Percentiles rank a stretch among this genome's conserved stretches.
Evolutionary conservation across 2,797 vertebrate species (phyloP).

Genomic region (Sebastes aleutianus): DNA sequence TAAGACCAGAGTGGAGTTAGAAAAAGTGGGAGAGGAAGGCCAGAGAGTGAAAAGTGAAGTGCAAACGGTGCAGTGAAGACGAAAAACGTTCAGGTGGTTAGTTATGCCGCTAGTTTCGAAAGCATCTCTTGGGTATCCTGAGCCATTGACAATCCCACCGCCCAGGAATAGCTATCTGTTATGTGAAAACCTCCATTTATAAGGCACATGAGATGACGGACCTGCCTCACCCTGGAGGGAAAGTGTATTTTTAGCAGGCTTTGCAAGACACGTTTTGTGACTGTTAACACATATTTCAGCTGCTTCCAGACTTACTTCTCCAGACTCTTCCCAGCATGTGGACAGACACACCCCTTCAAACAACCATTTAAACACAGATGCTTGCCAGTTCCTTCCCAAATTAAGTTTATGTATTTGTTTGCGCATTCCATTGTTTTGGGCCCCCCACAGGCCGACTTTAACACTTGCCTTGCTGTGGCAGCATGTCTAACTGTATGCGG

Average conservation of each 20-base stretch:
- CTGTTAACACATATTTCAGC: constrained; percentile 68
- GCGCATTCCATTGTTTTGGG: constrained; percentile 18
- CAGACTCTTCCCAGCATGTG: constrained; percentile 45
- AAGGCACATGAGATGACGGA: constrained; percentile 40
- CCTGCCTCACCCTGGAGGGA: constrained; percentile 22
- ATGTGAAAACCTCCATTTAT: constrained; percentile 46
- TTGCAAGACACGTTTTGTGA: constrained; percentile 49
- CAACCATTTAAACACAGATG: constrained; percentile 45
- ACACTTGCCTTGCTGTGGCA: not conserved
- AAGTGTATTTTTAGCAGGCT: constrained; percentile 57
- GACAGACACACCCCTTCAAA: constrained; percentile 33
- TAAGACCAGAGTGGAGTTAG: constrained; percentile 43
- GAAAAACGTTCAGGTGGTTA: constrained; percentile 31
- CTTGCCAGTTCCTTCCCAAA: constrained; percentile 18
- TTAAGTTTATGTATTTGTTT: constrained; percentile 39
- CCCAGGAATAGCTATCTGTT: constrained; percentile 20
- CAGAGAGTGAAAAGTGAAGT: constrained; percentile 3
- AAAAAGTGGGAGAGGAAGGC: constrained; percentile 22
- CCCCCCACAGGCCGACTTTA: not conserved
- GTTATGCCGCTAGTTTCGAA: constrained; percentile 6
- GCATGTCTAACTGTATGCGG: not conserved
- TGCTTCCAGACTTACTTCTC: constrained; percentile 48
- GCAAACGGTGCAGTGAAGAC: constrained; percentile 25
- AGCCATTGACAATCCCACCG: not conserved
- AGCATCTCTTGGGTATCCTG: constrained; percentile 7